phyloP scores from a whole-genome alignment of 2,888 invertebrate genomes.

The Amitus sp. region DNA sequence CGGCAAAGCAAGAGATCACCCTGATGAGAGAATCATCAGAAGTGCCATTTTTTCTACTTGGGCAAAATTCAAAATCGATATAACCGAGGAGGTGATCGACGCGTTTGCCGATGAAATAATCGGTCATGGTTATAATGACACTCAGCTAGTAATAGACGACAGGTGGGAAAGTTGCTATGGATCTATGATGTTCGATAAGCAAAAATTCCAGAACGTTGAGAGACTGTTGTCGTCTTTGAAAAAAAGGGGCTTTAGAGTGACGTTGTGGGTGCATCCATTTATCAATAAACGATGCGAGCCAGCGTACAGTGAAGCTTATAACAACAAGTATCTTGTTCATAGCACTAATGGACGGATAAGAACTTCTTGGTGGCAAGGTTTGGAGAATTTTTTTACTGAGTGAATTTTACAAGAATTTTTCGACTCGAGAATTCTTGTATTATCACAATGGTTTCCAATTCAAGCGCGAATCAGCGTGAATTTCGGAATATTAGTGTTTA shows the following conservation, averaged over 20 bases:
- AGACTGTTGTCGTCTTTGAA: constrained; percentile 73
- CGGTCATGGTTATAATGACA: constrained; percentile 73
- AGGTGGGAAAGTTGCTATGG: constrained; percentile 90
- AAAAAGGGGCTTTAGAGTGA: constrained; percentile 75
- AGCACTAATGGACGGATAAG: constrained; percentile 54
- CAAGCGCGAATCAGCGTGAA: too few relatives aligned
- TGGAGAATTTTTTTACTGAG: too few relatives aligned
- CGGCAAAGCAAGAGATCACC: constrained; percentile 72
- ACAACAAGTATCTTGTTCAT: constrained; percentile 70
- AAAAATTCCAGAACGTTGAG: constrained; percentile 77
- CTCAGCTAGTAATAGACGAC: constrained; percentile 89
- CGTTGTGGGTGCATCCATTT: constrained; percentile 90
- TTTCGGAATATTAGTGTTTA: too few relatives aligned
- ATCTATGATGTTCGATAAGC: constrained; percentile 76
- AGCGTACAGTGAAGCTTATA: constrained; percentile 70
- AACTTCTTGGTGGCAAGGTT: constrained; percentile 68
- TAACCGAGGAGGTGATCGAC: constrained; percentile 73
- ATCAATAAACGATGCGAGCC: constrained; percentile 78
- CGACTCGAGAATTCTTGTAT: too few relatives aligned
- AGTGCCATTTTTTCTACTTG: constrained; percentile 92
- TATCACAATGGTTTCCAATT: too few relatives aligned
- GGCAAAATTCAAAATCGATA: constrained; percentile 77
- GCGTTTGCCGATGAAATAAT: constrained; percentile 76
- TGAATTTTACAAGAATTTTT: too few relatives aligned
- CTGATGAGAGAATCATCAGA: constrained; percentile 76